These are phyloP conservation scores for Camelus bactrianus DNA, from an alignment of 2,113 vertebrate species.

Conservation along the genomic window DNA sequence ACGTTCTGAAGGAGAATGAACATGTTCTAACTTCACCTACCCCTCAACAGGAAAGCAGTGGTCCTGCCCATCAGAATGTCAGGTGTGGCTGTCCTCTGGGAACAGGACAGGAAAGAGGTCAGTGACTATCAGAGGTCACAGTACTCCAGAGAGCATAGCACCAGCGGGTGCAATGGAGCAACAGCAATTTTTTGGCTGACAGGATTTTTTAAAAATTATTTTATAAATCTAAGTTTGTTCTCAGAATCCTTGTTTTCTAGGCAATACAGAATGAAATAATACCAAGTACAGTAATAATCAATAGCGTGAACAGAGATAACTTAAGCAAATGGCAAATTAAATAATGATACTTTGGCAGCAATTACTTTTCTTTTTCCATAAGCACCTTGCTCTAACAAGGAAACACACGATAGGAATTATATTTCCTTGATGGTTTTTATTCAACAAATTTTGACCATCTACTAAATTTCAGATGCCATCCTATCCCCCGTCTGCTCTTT, in stretches of 20 bases:
- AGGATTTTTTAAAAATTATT: not conserved
- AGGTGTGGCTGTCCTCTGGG: not conserved
- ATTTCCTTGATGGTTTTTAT: not conserved
- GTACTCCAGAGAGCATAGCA: not conserved
- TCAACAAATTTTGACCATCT: conserved; percentile 9
- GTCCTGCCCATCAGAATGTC: fast-evolving
- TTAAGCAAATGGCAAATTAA: not conserved
- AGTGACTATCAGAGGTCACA: not conserved
- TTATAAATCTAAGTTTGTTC: conserved; percentile 5
- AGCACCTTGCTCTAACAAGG: not conserved
- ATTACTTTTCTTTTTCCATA: not conserved
- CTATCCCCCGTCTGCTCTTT: not conserved
- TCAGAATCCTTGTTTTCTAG: conserved; percentile 8
- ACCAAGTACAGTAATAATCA: not conserved
- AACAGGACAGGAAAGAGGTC: not conserved
- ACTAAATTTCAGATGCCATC: not conserved
- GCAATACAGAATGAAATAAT: not conserved
- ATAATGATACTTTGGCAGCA: not conserved
- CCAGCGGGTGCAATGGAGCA: not conserved
- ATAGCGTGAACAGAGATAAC: not conserved
- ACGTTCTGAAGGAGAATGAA: not conserved
- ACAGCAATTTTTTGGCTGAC: not conserved
- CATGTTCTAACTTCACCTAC: not conserved
- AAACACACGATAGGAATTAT: not conserved
- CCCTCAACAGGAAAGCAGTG: not conserved